A percentile compares a stretch with the other conserved stretches of the same genome.
Conservation (phyloP, 2,113 vertebrate genomes). For the Delphinus delphis region DNA sequence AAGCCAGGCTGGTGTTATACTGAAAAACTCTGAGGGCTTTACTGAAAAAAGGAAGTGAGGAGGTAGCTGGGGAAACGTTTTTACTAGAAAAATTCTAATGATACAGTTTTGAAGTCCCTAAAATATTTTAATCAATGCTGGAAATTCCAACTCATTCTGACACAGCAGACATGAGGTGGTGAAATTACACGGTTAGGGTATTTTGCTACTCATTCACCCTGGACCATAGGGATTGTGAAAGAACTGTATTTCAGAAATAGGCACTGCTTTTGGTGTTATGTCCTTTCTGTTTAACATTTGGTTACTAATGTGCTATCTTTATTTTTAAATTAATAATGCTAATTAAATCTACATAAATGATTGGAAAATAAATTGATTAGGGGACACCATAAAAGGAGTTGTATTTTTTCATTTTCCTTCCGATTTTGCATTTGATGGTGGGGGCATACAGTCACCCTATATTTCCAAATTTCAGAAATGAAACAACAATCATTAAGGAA, state of each 20-base stretch:
- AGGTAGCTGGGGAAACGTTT: not conserved
- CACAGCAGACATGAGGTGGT: not conserved
- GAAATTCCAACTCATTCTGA: not conserved
- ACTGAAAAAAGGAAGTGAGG: not conserved
- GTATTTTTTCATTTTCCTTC: not conserved
- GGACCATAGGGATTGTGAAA: not conserved
- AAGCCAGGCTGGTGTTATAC: not conserved
- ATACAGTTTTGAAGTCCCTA: not conserved
- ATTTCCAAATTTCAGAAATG: not conserved
- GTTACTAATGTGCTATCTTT: constrained; percentile 3
- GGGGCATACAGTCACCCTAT: not conserved
- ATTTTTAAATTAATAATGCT: not conserved
- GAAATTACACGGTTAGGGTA: not conserved
- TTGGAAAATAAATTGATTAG: not conserved
- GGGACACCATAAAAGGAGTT: not conserved
- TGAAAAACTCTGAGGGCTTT: not conserved
- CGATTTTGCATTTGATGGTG: not conserved
- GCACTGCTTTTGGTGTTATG: not conserved
- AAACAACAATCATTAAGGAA: not conserved
- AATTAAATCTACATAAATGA: constrained; percentile 10
- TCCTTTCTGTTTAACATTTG: not conserved
- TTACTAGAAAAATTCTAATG: not conserved
- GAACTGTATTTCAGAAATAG: not conserved
- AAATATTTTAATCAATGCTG: not conserved
- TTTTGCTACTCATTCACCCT: not conserved